Percentiles rank a stretch among this genome's conserved stretches.
Conservation (phyloP, 2,113 vertebrate genomes). For the Desmodus rotundus region DNA sequence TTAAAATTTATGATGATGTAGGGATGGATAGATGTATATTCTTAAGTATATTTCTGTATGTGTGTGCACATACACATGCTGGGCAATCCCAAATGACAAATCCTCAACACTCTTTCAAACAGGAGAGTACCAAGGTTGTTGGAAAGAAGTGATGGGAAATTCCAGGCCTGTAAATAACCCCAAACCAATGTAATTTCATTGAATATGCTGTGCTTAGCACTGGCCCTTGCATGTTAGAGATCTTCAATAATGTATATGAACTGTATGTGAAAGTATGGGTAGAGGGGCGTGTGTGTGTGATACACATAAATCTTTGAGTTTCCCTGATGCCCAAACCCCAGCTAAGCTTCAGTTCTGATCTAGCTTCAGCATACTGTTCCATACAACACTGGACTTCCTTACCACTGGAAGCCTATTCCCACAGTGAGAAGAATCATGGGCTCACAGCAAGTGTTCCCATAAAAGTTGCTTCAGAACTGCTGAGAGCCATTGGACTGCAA, state of each 20-base stretch:
- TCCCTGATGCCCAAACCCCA: background rate
- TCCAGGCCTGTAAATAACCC: background rate
- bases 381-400: background rate
- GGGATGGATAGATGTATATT: background rate
- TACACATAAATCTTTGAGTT: background rate
- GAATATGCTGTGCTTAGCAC: background rate
- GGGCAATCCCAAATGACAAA: background rate
- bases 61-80: background rate
- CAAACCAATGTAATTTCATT: background rate
- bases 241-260: background rate
- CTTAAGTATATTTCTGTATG: background rate
- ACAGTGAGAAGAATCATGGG: background rate
- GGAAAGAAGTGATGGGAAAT: background rate
- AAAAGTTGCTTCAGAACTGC: background rate
- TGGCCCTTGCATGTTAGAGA: background rate
- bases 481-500: background rate
- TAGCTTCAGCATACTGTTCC: background rate
- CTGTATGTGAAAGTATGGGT: background rate
- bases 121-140: background rate
- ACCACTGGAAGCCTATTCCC: background rate
- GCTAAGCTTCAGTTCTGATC: background rate
- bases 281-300: background rate
- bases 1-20: background rate
- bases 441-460: background rate
- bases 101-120: background rate